phyloP scores from a whole-genome alignment of 2,888 invertebrate genomes.

The Synanthedon formicaeformis region DNA sequence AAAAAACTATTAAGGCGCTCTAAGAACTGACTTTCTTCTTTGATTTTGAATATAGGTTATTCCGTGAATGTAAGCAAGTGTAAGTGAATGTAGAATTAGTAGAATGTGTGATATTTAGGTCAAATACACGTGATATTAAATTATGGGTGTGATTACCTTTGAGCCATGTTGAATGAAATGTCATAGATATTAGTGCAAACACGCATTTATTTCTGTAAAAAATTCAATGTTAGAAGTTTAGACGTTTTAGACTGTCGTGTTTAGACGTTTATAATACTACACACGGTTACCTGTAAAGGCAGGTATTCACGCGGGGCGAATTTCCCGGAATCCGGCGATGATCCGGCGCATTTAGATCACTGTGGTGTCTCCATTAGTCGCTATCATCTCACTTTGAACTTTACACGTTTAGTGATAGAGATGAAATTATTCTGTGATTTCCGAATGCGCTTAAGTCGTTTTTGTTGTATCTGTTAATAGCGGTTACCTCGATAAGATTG shows the following conservation, averaged over 20 bases:
- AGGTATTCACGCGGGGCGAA: constrained; percentile 68
- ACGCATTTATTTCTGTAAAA: neutral
- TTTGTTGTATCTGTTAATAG: constrained; percentile 5
- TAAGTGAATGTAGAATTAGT: too few relatives aligned
- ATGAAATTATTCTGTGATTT: neutral
- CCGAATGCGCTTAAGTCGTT: neutral
- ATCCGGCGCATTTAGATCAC: constrained; percentile 54
- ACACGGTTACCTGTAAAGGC: constrained; percentile 54
- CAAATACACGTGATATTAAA: too few relatives aligned
- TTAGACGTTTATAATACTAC: constrained; percentile 20
- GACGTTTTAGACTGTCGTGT: constrained; percentile 12
- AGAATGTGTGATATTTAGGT: too few relatives aligned
- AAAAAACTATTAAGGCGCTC: too few relatives aligned
- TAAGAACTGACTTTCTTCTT: too few relatives aligned
- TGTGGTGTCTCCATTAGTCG: constrained; percentile 32
- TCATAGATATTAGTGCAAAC: too few relatives aligned
- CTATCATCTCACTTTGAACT: constrained; percentile 8
- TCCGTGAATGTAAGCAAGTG: too few relatives aligned
- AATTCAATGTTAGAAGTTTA: too few relatives aligned
- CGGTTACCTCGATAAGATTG: constrained; percentile 65
- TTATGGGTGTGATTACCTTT: too few relatives aligned
- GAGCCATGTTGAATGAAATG: too few relatives aligned
- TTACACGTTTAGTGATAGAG: neutral
- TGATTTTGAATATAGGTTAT: too few relatives aligned
- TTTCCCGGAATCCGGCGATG: constrained; percentile 69